Evolutionary conservation across 1,140 invertebrate species (phyloP).

Genomic region (Ceratosolen fusciceps): DNA sequence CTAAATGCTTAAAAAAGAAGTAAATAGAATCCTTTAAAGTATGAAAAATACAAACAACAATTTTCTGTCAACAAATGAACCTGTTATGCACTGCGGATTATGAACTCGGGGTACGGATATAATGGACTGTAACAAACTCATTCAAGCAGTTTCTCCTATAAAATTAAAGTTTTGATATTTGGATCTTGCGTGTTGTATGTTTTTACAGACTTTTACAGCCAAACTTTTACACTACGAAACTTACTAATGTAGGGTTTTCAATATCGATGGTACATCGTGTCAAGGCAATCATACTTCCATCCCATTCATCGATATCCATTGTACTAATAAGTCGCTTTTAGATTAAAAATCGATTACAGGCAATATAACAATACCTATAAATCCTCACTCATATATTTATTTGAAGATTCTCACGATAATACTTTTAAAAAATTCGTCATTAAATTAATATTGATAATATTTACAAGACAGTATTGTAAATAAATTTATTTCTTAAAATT

Average conservation of each 20-base stretch:
- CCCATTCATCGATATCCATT: conserved; percentile 32
- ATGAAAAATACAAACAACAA: background rate
- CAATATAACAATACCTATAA: background rate
- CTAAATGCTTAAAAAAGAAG: background rate
- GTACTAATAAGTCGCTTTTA: conserved; percentile 5
- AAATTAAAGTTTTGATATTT: conserved; percentile 52
- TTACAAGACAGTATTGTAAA: too few relatives aligned
- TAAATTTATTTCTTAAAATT: too few relatives aligned
- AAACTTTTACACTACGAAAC: conserved; percentile 49
- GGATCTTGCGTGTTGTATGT: conserved; percentile 55
- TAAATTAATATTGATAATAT: conserved; percentile 16
- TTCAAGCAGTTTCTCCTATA: conserved; percentile 41
- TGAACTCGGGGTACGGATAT: conserved; percentile 3
- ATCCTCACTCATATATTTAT: conserved; percentile 20
- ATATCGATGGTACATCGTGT: conserved; percentile 44
- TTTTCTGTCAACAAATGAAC: too few relatives aligned
- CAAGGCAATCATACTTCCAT: conserved; percentile 39
- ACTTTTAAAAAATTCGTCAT: conserved; percentile 19
- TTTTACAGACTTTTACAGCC: conserved; percentile 57
- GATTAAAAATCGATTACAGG: conserved; percentile 11
- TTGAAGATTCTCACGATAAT: conserved; percentile 7
- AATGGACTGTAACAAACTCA: conserved; percentile 36
- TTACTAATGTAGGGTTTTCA: conserved; percentile 41
- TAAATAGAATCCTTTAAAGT: background rate
- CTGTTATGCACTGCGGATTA: background rate